phyloP scores from a whole-genome alignment of 2,888 invertebrate genomes.

The Aphodius granarius region DNA sequence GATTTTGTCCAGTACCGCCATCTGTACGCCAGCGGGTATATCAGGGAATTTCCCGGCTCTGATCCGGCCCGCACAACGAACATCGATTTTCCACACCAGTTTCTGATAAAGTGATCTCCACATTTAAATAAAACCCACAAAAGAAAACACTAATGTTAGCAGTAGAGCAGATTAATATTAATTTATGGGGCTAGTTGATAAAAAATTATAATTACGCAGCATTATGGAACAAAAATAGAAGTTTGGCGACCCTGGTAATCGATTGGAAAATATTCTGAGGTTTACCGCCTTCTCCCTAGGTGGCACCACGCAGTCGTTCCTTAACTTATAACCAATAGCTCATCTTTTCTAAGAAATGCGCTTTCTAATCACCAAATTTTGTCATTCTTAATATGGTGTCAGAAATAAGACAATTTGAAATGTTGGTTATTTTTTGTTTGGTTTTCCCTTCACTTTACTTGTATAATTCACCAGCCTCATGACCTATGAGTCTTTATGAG shows the following conservation, averaged over 20 bases:
- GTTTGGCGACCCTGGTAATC: background rate
- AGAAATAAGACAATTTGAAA: no score
- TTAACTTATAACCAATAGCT: background rate
- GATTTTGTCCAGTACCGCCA: conserved; percentile 7
- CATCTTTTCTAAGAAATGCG: no score
- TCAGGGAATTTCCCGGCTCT: background rate
- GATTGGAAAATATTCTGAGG: background rate
- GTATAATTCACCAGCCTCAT: no score
- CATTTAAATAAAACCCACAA: background rate
- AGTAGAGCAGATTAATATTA: background rate
- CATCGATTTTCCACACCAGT: background rate
- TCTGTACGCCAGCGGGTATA: conserved; percentile 4
- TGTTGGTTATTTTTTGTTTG: no score
- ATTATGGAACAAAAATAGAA: background rate
- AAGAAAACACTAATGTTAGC: no score
- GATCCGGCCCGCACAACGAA: background rate
- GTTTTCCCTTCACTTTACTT: no score
- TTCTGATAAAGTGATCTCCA: background rate
- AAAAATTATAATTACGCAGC: background rate
- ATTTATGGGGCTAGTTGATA: background rate
- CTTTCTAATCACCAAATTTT: no score
- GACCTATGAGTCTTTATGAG: no score
- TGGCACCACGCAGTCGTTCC: background rate
- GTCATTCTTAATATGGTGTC: no score
- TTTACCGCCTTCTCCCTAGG: background rate